Evolutionary conservation across 1,140 invertebrate genomes (phyloP), one percentile per base, ranked within the genome.

Genomic region (Papilio polytes): DNA sequence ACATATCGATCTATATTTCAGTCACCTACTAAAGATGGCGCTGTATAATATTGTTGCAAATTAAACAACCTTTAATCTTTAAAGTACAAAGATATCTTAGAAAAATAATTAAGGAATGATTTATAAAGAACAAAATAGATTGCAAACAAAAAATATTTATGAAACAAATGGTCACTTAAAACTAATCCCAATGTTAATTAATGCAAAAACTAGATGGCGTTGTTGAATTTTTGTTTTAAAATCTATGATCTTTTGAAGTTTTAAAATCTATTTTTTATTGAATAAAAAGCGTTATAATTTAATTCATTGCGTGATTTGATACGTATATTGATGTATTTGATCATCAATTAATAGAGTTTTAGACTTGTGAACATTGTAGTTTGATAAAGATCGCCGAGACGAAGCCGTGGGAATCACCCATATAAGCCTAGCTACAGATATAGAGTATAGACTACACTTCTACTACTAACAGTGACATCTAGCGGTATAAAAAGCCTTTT

Each of bases 361-460:
- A 31, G 63, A 31, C 26, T 31, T 31, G 63, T 66, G 26, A 15
- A 70, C 3, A 70, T 15, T 12, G 22, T 31, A 3, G 31, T 70
- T 15, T 13, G 63, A 70, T 70, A 70, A 70, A 26, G 26, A 70
- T 70, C 63, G 13, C 59, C 26, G 63, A 31, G 63, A 31, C 63
- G 26, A 70, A 15, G 63, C 13, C 63, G 63, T 70, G 63, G 26
- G 63, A 70, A 70, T 7, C 26, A 1, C 1, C 12, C 2, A 59
- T 8, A 22, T 63, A 56, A 56, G 53, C 53, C 53, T 63, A 63
- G 0, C 20, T 12, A 26, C 22, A 1, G 56, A 31, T 26, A 13
- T 12, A 7, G 12, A n/a, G n/a, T n/a, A n/a, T n/a, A n/a, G n/a
- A n/a, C n/a, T n/a, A n/a, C n/a, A n/a, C n/a, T 12, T 31, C 63